These are phyloP conservation scores for Macrosteles quadrilineatus DNA, from an alignment of 1,140 invertebrate species.

Conservation along the genomic window DNA sequence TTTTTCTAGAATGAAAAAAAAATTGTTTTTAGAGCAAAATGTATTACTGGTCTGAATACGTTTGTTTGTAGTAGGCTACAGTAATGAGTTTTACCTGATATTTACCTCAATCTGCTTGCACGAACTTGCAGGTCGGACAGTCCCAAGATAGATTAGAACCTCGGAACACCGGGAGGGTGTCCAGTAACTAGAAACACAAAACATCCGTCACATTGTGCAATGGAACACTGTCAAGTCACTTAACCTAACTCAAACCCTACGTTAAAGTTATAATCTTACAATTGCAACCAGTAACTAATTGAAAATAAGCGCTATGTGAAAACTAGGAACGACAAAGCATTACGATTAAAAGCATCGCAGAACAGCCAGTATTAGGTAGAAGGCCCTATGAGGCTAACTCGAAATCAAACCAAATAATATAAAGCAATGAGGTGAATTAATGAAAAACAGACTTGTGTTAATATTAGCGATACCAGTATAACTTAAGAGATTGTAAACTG, in stretches of 20 bases:
- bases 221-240: neutral
- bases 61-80: no score
- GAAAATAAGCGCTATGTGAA: constrained; percentile 8
- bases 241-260: neutral
- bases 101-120: constrained; percentile 91
- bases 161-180: constrained; percentile 99
- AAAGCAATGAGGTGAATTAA: constrained; percentile 11
- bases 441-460: constrained; percentile 7
- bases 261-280: neutral
- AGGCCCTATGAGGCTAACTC: neutral
- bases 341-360: constrained; percentile 25
- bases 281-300: constrained; percentile 1
- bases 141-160: constrained; percentile 93
- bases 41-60: no score
- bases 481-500: neutral
- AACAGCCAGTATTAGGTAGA: constrained; percentile 2
- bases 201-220: neutral
- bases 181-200: constrained; percentile 85
- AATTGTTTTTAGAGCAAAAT: no score
- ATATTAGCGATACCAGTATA: neutral
- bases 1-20: no score
- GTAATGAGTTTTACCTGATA: no score
- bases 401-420: constrained; percentile 7
- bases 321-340: constrained; percentile 5
- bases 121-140: constrained; percentile 93